Conservation (phyloP, 2,113 vertebrate genomes). For the Telmatochromis sp. region DNA sequence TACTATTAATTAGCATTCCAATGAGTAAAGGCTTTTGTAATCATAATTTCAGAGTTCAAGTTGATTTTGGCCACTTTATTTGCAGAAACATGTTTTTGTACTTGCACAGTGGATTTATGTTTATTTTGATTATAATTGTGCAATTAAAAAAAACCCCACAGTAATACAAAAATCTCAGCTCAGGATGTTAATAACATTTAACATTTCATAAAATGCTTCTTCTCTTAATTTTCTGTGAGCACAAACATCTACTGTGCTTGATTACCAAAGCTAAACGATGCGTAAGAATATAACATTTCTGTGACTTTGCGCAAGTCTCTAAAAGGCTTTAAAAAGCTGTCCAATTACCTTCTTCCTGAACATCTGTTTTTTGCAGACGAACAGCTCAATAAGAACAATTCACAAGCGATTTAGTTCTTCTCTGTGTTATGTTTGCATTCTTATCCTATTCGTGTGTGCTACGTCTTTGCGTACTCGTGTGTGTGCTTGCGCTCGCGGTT, state of each 20-base stretch:
- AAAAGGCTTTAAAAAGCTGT: background rate
- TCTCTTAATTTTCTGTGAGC: background rate
- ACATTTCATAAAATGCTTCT: background rate
- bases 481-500: background rate
- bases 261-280: background rate
- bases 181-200: background rate
- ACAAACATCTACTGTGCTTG: background rate
- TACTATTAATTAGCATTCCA: constrained; percentile 1
- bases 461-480: background rate
- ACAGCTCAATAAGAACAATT: background rate
- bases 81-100: background rate
- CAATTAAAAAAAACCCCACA: background rate
- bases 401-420: background rate
- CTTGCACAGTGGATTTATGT: background rate
- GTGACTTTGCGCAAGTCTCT: background rate
- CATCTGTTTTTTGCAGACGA: background rate
- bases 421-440: background rate
- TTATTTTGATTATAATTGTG: background rate
- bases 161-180: background rate
- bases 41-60: background rate
- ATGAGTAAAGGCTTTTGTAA: background rate
- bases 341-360: background rate
- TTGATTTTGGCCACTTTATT: background rate
- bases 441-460: background rate
- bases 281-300: background rate